Percentiles rank a stretch among this genome's conserved stretches.
Conservation (phyloP, 2,113 vertebrate species). For the Ictalurus furcatus region DNA sequence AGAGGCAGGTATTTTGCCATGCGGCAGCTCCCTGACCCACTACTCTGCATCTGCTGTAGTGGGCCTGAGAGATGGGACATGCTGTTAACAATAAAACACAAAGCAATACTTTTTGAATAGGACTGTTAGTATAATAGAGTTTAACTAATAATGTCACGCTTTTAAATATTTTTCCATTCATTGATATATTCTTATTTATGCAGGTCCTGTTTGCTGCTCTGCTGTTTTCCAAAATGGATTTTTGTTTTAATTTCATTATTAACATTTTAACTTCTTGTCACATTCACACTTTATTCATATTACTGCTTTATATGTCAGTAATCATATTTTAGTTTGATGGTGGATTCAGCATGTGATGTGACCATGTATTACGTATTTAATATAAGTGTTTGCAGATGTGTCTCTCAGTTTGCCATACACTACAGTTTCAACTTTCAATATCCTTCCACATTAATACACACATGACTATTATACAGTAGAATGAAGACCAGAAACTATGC, state of each 20-base stretch:
- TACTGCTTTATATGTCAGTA: not conserved
- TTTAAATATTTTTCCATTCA: not conserved
- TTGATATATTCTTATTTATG: not conserved
- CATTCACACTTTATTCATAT: not conserved
- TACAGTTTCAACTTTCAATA: not conserved
- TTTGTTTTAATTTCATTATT: conserved; percentile 10
- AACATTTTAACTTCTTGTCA: not conserved
- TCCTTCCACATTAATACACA: not conserved
- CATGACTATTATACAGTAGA: not conserved
- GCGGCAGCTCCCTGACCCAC: conserved; percentile 59
- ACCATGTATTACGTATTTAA: no score
- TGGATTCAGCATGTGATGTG: not conserved
- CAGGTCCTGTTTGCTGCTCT: no score
- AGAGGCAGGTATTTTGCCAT: conserved; percentile 60
- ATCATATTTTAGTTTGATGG: not conserved
- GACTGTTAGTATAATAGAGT: not conserved
- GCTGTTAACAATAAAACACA: conserved; percentile 40
- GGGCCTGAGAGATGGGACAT: conserved; percentile 12
- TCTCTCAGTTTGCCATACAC: not conserved
- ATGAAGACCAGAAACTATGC: not conserved
- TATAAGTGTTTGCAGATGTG: not conserved
- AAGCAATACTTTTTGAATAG: not conserved
- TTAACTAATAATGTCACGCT: not conserved
- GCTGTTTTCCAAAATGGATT: not conserved
- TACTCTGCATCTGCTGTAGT: conserved; percentile 65